Conservation (phyloP, 2,113 vertebrate species). For the Oostethus manadensis region DNA sequence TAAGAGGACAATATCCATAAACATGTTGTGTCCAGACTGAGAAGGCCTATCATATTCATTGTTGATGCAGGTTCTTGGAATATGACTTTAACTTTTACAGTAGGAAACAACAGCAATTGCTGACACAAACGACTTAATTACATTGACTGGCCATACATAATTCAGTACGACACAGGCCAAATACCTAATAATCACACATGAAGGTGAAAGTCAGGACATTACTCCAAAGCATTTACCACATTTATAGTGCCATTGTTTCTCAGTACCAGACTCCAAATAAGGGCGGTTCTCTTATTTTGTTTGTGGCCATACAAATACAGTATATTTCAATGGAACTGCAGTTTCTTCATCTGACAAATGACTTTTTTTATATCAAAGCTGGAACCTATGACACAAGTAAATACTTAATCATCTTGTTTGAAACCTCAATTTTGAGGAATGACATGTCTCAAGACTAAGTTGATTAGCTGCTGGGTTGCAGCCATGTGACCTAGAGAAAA, state of each 20-base stretch:
- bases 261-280: background rate
- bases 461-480: too few relatives aligned
- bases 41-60: too few relatives aligned
- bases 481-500: too few relatives aligned
- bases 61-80: too few relatives aligned
- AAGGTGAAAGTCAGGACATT: slow-evolving; percentile 18
- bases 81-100: too few relatives aligned
- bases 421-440: too few relatives aligned
- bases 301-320: slow-evolving; percentile 13
- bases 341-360: slow-evolving; percentile 22
- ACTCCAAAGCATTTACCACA: slow-evolving; percentile 23
- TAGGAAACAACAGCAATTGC: too few relatives aligned
- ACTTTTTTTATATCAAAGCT: background rate
- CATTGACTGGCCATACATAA: too few relatives aligned
- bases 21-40: too few relatives aligned
- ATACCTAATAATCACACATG: background rate
- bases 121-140: too few relatives aligned
- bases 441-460: too few relatives aligned
- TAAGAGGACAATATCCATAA: too few relatives aligned
- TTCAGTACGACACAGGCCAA: background rate
- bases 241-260: slow-evolving; percentile 21
- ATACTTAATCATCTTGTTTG: background rate
- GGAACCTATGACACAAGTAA: background rate
- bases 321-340: slow-evolving; percentile 26
- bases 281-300: background rate